Percentiles rank a stretch among this genome's conserved stretches.
Conservation (phyloP, 2,113 vertebrate species). For the Mystacornis crossleyi region DNA sequence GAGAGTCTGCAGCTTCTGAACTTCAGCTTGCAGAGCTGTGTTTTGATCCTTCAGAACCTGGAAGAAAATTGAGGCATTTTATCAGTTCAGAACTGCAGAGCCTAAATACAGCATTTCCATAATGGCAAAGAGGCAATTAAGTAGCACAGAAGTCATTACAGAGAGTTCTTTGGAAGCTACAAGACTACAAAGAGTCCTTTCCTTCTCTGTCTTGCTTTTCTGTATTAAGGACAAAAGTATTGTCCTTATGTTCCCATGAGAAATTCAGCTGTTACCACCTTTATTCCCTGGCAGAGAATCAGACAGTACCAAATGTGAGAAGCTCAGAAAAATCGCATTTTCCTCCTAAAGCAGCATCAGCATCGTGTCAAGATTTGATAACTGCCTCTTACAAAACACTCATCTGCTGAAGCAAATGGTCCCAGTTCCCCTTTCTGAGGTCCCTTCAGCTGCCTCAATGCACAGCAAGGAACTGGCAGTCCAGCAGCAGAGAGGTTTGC, state of each 20-base stretch:
- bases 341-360: not conserved
- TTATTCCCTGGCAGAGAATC: not conserved
- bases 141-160: not conserved
- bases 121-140: not conserved
- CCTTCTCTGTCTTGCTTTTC: not conserved
- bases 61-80: not conserved
- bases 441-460: not conserved
- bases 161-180: not conserved
- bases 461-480: not conserved
- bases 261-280: slow-evolving; percentile 12
- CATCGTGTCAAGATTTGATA: not conserved
- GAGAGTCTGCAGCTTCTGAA: slow-evolving; percentile 75
- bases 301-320: not conserved
- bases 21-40: slow-evolving; percentile 69
- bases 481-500: not conserved
- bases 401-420: not conserved
- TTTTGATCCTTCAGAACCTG: slow-evolving; percentile 79
- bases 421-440: not conserved
- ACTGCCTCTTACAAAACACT: not conserved
- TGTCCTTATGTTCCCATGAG: not conserved
- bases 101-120: not conserved
- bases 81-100: not conserved
- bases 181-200: not conserved
- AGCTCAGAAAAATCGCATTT: not conserved
- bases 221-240: not conserved